phyloP scores from a whole-genome alignment of 2,888 invertebrate genomes.

The Xanthorhoe spadicearia region DNA sequence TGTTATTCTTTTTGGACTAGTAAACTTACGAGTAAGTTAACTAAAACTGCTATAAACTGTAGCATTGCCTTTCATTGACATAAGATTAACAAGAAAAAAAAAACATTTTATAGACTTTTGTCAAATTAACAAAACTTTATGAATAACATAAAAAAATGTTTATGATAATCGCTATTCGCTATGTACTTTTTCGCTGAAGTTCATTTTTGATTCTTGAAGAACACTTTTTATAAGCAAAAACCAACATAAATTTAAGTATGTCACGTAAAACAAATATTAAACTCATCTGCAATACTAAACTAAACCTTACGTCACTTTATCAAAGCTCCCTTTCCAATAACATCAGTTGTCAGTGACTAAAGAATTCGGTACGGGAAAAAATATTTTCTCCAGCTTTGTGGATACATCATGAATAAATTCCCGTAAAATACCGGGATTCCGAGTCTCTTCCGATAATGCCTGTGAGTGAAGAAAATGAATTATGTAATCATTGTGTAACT shows the following conservation, averaged over 20 bases:
- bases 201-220: not conserved
- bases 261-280: not conserved
- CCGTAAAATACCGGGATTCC: slow-evolving; percentile 31
- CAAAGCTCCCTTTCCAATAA: not conserved
- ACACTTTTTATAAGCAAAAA: not conserved
- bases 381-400: slow-evolving; percentile 39
- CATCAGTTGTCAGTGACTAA: slow-evolving; percentile 8
- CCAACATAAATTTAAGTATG: not conserved
- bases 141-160: no score
- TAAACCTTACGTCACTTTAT: slow-evolving; percentile 7
- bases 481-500: slow-evolving; percentile 18
- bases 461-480: slow-evolving; percentile 23
- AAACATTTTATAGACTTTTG: no score
- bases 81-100: no score
- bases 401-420: slow-evolving; percentile 48
- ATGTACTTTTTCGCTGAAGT: no score
- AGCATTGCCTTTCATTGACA: no score
- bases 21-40: no score
- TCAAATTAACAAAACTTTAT: no score
- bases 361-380: slow-evolving; percentile 30
- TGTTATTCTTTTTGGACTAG: no score
- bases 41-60: no score
- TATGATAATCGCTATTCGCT: no score
- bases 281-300: not conserved
- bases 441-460: slow-evolving; percentile 41